Base-by-base conservation (phyloP, 2,888 invertebrate species). In the Drosophila mulleri region DNA sequence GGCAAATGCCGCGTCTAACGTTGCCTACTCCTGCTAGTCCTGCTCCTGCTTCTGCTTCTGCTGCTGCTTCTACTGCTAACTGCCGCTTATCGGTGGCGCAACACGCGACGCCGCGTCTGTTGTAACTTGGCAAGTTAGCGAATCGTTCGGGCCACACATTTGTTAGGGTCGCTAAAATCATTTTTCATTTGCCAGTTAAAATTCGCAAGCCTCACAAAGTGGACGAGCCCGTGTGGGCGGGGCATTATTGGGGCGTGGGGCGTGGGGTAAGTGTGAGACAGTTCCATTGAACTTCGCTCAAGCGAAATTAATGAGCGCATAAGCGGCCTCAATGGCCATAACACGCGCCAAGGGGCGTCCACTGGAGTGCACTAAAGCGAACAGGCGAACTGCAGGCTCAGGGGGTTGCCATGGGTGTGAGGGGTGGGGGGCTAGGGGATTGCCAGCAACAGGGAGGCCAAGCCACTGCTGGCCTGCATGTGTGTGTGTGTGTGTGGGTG, bases 251-350 rank as follows among this genome's bases (percentile, higher is more conserved):
- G 50, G 59, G 26, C 26, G 29, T 8, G n/a, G 50, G 59, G 26
- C 26, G 7, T 18, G 26, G 52, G 26, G 26, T 29, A 42, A 62
- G 58, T 60, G 64, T 45, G 45, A 52, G 67, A 52, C 61, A 59
- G 68, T 67, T 74, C 80, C 81, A 88, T 88, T 88, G 83, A 88
- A 86, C 84, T 88, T 78, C 84, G 84, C 59, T 88, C 73, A 88
- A 74, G 87, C 70, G 83, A 88, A 84, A 84, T 88, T 84, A 84
- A 84, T 84, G 89, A 84, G 88, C 89, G 83, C 81, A 83, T 80
- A 80, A 69, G 75, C 79, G 75, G 68, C 79, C 79, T 71, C 71
- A 82, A 78, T 74, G 78, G 72, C 68, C 78, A 74, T 77, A 85
- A 73, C 75, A 83, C 86, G 81, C 87, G 75, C 70, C 83, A 54